These are phyloP conservation scores for Hycleus phaleratus DNA, from an alignment of 1,140 invertebrate species.

Conservation along the genomic window DNA sequence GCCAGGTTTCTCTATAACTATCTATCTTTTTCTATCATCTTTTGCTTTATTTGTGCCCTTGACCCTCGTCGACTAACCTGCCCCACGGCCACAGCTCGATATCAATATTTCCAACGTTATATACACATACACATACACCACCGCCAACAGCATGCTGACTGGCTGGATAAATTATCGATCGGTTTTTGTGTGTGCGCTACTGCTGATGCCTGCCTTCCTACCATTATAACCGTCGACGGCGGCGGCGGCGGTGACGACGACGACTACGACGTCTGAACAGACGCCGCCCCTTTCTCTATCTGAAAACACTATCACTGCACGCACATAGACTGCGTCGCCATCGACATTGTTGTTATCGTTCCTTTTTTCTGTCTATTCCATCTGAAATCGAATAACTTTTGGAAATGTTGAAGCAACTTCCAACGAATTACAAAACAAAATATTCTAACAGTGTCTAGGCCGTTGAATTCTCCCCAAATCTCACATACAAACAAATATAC, in stretches of 20 bases:
- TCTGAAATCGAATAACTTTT: no score
- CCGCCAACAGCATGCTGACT: slow-evolving; percentile 6
- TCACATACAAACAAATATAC: no score
- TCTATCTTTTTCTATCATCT: no score
- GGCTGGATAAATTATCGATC: background rate
- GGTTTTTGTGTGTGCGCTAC: background rate
- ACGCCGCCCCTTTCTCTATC: no score
- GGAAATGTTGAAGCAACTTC: no score
- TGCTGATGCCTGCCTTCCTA: background rate
- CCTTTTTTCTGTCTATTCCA: no score
- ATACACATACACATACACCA: background rate
- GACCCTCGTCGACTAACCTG: slow-evolving; percentile 32
- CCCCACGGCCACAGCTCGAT: slow-evolving; percentile 28
- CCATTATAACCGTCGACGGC: background rate
- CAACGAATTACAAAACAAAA: no score
- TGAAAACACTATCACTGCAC: no score
- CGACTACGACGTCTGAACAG: background rate
- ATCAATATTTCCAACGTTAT: background rate
- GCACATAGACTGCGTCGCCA: no score
- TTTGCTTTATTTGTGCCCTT: slow-evolving; percentile 16
- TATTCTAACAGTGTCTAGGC: no score
- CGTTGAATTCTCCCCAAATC: no score
- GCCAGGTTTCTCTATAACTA: background rate
- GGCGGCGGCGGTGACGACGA: slow-evolving; percentile 1
- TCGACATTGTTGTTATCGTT: no score